Evolutionary conservation across 2,113 vertebrate genomes (phyloP), one percentile per base, ranked within the genome.

Genomic region (Lampris megalopsis): DNA sequence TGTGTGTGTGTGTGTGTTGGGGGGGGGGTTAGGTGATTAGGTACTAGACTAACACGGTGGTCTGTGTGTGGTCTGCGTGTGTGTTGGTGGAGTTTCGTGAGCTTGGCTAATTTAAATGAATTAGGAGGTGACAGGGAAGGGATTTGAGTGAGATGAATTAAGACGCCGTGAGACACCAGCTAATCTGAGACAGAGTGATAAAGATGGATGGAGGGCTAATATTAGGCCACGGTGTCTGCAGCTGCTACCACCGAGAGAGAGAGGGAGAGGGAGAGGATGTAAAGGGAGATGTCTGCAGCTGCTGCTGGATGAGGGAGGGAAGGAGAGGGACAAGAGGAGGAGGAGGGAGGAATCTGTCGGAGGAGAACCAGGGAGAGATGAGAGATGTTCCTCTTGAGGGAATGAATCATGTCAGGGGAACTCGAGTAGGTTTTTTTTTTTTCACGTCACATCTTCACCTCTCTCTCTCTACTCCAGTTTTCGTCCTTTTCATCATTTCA

Each of bases 131-230:
- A 69, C 47, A 37, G 35, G 37, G 2, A 87, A 66, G 47, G 45
- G 57, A 11, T 60, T 64, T 63, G 42, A 61, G 45, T 74, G 38
- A 77, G 79, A 71, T 47, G n/a, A 48, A 63, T 77, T 40, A 52
- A 61, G 56, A 41, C 58, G 36, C 54, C 9, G 42, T 48, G 49
- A 80, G 42, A 63, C 41, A 9, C 5, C 5, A 45, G 64, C 63
- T 79, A 38, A 71, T 71, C 40, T 71, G 60, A 74, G 59, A 52
- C 57, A 71, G 9, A 24, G 67, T 42, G 45, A 82, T 56, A 38
- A 24, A 53, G 75, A 86, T 79, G 73, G 87, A 77, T 74, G 59
- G 50, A 43, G 53, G 24, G 74, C 84, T 82, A 83, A 89, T 82
- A 86, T 88, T 84, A 86, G 73, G 76, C 77, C 60, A 57, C 54